These are phyloP conservation scores for Diogma glabrata DNA, from an alignment of 2,888 invertebrate genomes.

Conservation along the genomic window DNA sequence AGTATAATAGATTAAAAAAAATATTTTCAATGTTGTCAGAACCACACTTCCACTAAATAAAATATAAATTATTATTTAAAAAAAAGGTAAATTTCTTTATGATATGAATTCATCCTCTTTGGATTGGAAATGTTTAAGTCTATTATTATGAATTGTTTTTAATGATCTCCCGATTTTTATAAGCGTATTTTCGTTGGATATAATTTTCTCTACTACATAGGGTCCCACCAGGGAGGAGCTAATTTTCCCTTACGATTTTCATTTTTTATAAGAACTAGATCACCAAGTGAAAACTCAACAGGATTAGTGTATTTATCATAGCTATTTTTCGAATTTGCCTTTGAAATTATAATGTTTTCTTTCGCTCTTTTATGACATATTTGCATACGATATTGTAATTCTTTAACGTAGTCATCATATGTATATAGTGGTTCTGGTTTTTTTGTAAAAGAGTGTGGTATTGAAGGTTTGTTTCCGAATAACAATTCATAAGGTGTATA, in stretches of 20 bases:
- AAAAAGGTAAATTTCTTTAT: no score
- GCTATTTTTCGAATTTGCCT: neutral
- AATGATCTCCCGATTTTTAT: neutral
- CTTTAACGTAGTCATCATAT: neutral
- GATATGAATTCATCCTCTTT: no score
- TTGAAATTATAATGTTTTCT: neutral
- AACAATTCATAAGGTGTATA: neutral
- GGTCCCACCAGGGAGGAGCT: neutral
- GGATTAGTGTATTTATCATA: neutral
- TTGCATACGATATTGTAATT: neutral
- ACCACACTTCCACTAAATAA: no score
- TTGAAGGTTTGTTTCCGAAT: neutral
- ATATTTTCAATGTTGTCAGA: no score
- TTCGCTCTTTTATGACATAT: neutral
- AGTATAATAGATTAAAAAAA: no score
- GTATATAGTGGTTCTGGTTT: neutral
- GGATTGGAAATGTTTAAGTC: no score
- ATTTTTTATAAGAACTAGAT: neutral
- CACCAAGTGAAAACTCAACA: neutral
- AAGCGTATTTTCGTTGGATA: neutral
- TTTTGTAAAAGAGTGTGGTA: neutral
- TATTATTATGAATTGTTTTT: no score
- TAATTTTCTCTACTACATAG: neutral
- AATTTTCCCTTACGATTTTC: neutral
- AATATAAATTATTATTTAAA: no score